A percentile compares a stretch with the other conserved stretches of the same genome.
Evolutionary conservation across 2,888 invertebrate genomes (phyloP).

Genomic region (Heteropelma amictum): DNA sequence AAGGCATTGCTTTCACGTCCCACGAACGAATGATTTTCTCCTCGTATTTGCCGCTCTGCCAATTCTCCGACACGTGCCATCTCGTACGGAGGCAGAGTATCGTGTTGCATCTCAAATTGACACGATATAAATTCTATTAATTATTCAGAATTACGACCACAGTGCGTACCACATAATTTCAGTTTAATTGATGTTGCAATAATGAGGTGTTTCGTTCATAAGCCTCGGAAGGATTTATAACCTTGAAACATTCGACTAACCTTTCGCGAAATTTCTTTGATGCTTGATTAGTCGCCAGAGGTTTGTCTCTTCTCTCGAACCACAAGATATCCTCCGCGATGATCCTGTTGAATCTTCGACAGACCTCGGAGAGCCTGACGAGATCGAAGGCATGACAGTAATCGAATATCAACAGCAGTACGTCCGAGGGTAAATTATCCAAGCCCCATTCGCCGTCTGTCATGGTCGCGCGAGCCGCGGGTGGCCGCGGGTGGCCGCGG

Average conservation of each 20-base stretch:
- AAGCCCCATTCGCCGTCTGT: conserved; percentile 69
- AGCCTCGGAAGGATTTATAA: conserved; percentile 47
- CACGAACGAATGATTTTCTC: conserved; percentile 78
- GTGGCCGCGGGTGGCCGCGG: no score
- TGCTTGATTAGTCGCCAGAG: conserved; percentile 74
- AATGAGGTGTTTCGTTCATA: no score
- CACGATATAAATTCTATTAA: not conserved
- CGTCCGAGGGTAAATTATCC: conserved; percentile 77
- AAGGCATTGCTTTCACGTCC: conserved; percentile 79
- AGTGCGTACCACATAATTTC: no score
- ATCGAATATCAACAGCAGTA: conserved; percentile 80
- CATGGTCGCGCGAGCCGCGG: conserved; percentile 49
- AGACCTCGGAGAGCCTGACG: conserved; percentile 78
- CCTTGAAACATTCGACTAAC: conserved; percentile 60
- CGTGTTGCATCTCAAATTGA: conserved; percentile 67
- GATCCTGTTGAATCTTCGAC: conserved; percentile 78
- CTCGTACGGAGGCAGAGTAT: conserved; percentile 73
- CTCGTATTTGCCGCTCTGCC: conserved; percentile 80
- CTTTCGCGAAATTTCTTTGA: conserved; percentile 69
- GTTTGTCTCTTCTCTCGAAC: conserved; percentile 67
- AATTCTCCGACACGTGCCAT: conserved; percentile 79
- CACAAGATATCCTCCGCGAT: conserved; percentile 77
- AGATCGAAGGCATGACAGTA: conserved; percentile 79
- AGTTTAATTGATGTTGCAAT: no score
- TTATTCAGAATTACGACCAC: no score